Evolutionary conservation across 2,888 invertebrate genomes (phyloP), one percentile per base, ranked within the genome.

Genomic region (Pseudococcus viburni): DNA sequence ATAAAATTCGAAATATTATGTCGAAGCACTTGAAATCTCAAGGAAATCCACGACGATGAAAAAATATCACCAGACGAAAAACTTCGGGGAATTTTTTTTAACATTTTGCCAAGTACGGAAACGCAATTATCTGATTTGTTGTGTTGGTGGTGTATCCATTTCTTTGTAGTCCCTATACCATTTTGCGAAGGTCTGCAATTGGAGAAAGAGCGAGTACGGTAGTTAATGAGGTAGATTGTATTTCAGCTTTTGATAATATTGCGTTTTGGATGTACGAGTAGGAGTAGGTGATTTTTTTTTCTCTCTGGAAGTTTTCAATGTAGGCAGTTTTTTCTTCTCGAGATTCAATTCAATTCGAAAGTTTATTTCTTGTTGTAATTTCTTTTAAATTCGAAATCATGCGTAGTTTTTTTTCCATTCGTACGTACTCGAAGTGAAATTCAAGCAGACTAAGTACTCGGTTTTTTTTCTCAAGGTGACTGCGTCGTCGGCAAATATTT

Each of bases 41-140:
- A 64, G 22, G 64, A 64, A 64, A 64, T 22, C 64, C 64, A 64
- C 64, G 1, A 64, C 8, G 22, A 22, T 22, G 22, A 64, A 64
- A n/a, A 59, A 64, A 64, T 64, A 64, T 64, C 64, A 22, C 22
- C 22, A 55, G 64, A 64, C 19, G 64, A 22, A 64, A 64, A 64
- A 64, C 64, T 22, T 59, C 9, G 64, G 59, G n/a, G n/a, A 11
- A 9, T 64, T 64, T 64, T 59, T n/a, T 59, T 22, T 4, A 0
- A 64, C 64, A 22, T 64, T 64, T 64, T 64, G 9, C 22, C 19
- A 64, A 64, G 64, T 64, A 64, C 64, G 64, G 6, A 11, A 64
- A 64, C 64, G 64, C 64, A 64, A 64, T 64, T 64, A 64, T 64
- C 15, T 22, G 5, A 64, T 64, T 64, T 64, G 15, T 64, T 19